Evolutionary conservation across 1,140 invertebrate species (phyloP).

Genomic region (Meloidogyne floridensis): DNA sequence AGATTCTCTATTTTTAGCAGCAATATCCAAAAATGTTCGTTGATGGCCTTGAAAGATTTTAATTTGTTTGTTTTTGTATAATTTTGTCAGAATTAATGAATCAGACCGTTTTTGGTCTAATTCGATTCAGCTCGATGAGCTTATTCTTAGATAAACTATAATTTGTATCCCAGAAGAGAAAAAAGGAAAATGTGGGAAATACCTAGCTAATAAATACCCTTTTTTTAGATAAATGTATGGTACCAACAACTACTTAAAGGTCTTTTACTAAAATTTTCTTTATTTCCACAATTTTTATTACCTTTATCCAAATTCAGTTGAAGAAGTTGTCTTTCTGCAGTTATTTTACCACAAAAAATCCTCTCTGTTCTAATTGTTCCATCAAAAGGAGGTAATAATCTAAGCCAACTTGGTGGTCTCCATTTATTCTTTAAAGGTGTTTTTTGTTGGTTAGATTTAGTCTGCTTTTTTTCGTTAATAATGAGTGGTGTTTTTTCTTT

Average conservation of each 20-base stretch:
- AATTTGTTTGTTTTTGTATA: not conserved
- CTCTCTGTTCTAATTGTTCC: slow-evolving; percentile 26
- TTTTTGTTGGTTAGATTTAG: not conserved
- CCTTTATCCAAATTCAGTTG: not conserved
- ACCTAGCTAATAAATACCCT: too few species aligned
- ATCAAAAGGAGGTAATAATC: slow-evolving; percentile 29
- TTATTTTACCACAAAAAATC: not conserved
- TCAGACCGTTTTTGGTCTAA: too few species aligned
- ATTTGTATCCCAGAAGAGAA: too few species aligned
- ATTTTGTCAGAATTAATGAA: too few species aligned
- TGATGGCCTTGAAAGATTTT: not conserved
- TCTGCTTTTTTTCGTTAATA: not conserved
- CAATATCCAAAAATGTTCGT: slow-evolving; percentile 17
- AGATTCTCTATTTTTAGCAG: not conserved
- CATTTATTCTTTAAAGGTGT: not conserved
- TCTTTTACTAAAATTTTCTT: not conserved
- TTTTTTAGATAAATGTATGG: too few species aligned
- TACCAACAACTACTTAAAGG: too few species aligned
- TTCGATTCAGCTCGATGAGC: too few species aligned
- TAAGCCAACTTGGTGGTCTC: slow-evolving; percentile 17
- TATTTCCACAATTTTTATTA: not conserved
- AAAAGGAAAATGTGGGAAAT: too few species aligned
- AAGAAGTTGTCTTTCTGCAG: not conserved
- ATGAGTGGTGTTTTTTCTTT: slow-evolving; percentile 10
- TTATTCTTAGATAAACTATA: too few species aligned